These are phyloP conservation scores for Pachypsylla venusta DNA, from an alignment of 1,140 invertebrate species.

Conservation along the genomic window DNA sequence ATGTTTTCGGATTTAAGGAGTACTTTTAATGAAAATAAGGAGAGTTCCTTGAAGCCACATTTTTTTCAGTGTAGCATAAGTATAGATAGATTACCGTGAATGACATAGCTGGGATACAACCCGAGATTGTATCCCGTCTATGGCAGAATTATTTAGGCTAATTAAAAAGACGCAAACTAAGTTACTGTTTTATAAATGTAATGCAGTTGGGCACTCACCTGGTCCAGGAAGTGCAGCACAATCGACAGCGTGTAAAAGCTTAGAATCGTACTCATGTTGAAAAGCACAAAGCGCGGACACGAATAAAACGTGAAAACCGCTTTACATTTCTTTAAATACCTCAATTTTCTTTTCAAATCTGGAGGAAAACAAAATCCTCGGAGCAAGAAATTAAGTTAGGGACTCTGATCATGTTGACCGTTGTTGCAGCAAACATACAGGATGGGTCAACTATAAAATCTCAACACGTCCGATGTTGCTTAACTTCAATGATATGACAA, in stretches of 20 bases:
- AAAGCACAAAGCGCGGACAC: background rate
- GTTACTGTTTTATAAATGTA: background rate
- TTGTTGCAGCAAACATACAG: too few species aligned
- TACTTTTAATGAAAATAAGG: too few species aligned
- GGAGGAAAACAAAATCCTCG: background rate
- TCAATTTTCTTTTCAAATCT: background rate
- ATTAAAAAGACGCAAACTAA: background rate
- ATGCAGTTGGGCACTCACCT: background rate
- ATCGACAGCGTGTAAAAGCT: background rate
- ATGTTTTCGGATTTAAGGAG: too few species aligned
- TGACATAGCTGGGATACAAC: too few species aligned
- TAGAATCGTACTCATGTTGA: slow-evolving; percentile 1
- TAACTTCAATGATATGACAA: too few species aligned
- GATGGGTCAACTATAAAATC: too few species aligned
- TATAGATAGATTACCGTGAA: too few species aligned
- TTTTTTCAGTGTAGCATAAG: too few species aligned
- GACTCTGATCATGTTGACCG: slow-evolving; percentile 1
- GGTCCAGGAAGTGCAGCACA: background rate
- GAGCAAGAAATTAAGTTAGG: slow-evolving; percentile 7
- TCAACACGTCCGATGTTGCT: too few species aligned
- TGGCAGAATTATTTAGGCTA: too few species aligned
- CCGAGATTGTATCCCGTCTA: too few species aligned
- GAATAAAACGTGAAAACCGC: background rate
- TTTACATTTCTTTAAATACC: slow-evolving; percentile 1
- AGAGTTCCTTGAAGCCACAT: too few species aligned